Conservation (phyloP, 1,140 invertebrate species). For the Zophobas morio region DNA sequence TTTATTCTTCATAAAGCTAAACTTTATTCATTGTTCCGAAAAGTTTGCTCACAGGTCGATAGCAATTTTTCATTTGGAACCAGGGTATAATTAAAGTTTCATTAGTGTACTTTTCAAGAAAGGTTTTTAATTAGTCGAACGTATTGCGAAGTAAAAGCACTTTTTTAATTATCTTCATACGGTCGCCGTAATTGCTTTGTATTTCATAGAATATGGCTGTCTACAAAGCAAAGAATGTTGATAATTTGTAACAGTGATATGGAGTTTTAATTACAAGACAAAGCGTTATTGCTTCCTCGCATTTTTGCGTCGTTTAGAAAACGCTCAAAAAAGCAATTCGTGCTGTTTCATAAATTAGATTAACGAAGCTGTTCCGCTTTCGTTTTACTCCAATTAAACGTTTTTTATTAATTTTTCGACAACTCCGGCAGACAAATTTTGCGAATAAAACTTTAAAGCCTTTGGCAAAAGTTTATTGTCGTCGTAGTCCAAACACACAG, state of each 20-base stretch:
- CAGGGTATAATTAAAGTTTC: constrained; percentile 44
- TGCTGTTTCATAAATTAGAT: neutral
- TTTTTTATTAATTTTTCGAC: too few relatives aligned
- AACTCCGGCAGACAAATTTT: too few relatives aligned
- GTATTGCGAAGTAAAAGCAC: constrained; percentile 42
- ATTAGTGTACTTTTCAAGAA: constrained; percentile 45
- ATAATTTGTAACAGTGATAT: neutral
- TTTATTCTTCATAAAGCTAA: constrained; percentile 35
- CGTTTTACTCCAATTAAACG: too few relatives aligned
- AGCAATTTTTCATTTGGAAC: constrained; percentile 45
- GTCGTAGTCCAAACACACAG: too few relatives aligned
- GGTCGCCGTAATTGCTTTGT: constrained; percentile 29
- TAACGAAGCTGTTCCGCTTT: neutral
- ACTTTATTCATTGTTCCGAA: constrained; percentile 25
- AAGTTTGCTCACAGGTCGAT: constrained; percentile 42
- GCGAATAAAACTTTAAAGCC: too few relatives aligned
- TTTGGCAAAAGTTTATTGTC: too few relatives aligned
- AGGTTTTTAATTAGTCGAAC: constrained; percentile 48
- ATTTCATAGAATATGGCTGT: constrained; percentile 20
- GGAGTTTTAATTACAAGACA: neutral
- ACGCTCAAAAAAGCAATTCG: too few relatives aligned
- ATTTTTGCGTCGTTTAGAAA: neutral
- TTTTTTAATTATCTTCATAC: constrained; percentile 45
- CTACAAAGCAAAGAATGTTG: neutral
- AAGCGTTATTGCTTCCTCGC: neutral